phyloP scores from a whole-genome alignment of 2,888 invertebrate species.

The Nasonovia ribisnigri region DNA sequence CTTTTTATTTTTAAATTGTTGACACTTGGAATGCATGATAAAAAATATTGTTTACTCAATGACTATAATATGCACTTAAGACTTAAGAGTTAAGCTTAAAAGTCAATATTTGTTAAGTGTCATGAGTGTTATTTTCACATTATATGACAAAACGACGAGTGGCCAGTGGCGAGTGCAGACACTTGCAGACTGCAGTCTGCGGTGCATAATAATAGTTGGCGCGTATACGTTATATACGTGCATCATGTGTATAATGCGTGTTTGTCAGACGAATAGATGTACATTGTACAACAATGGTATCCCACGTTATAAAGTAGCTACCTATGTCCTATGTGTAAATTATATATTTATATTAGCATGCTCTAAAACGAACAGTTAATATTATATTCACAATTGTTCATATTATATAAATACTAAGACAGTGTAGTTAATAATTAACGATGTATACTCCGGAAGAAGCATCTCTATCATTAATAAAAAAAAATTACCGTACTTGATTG shows the following conservation, averaged over 20 bases:
- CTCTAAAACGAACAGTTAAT: background rate
- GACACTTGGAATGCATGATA: background rate
- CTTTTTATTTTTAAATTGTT: conserved; percentile 1
- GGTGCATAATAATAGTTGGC: background rate
- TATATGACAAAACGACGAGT: background rate
- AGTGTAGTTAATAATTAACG: background rate
- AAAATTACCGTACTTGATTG: background rate
- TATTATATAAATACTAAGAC: background rate
- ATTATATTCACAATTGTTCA: background rate
- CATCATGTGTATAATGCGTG: background rate
- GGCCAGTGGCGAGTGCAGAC: background rate
- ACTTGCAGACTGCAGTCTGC: background rate
- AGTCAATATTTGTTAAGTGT: conserved; percentile 35
- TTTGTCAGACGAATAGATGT: background rate
- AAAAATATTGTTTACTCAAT: conserved; percentile 29
- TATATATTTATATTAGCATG: background rate
- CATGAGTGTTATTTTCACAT: background rate
- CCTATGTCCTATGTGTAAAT: background rate
- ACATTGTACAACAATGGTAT: background rate
- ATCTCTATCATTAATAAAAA: background rate
- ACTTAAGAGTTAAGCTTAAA: background rate
- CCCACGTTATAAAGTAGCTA: background rate
- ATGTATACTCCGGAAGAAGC: background rate
- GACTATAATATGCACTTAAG: background rate
- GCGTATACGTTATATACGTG: background rate